Percentiles rank a stretch among this genome's conserved stretches.
Evolutionary conservation across 1,140 invertebrate genomes (phyloP).

Genomic region (Ostrea edulis): DNA sequence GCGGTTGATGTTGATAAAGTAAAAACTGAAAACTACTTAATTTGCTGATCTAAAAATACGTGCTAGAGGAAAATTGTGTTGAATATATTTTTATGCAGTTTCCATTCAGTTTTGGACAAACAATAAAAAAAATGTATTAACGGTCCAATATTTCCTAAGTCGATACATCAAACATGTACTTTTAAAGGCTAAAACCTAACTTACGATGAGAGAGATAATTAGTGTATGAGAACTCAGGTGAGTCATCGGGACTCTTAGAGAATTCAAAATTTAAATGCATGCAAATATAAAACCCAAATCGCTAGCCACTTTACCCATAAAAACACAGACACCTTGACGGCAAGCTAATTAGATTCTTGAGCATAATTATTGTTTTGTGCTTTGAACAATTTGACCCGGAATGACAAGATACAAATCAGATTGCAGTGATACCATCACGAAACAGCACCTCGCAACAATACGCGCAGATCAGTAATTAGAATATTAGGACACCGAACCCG

Average conservation of each 20-base stretch:
- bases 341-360: constrained; percentile 1
- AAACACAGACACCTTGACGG: constrained; percentile 11
- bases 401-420: constrained; percentile 5
- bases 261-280: not conserved
- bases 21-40: not conserved
- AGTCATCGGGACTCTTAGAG: too few relatives aligned
- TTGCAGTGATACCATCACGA: not conserved
- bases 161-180: too few relatives aligned
- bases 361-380: constrained; percentile 25
- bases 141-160: too few relatives aligned
- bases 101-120: too few relatives aligned
- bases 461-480: not conserved
- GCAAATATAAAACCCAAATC: not conserved
- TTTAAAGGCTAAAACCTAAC: too few relatives aligned
- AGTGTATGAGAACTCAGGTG: too few relatives aligned
- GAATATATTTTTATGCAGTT: too few relatives aligned
- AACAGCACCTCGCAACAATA: constrained; percentile 26
- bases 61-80: too few relatives aligned
- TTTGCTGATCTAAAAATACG: too few relatives aligned
- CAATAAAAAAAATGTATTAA: too few relatives aligned
- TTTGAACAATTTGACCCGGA: constrained; percentile 13
- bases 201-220: too few relatives aligned
- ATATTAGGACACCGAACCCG: constrained; percentile 33
- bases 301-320: not conserved
- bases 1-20: too few relatives aligned